These are phyloP conservation scores for Erannis defoliaria DNA, from an alignment of 2,888 invertebrate genomes.

Conservation along the genomic window DNA sequence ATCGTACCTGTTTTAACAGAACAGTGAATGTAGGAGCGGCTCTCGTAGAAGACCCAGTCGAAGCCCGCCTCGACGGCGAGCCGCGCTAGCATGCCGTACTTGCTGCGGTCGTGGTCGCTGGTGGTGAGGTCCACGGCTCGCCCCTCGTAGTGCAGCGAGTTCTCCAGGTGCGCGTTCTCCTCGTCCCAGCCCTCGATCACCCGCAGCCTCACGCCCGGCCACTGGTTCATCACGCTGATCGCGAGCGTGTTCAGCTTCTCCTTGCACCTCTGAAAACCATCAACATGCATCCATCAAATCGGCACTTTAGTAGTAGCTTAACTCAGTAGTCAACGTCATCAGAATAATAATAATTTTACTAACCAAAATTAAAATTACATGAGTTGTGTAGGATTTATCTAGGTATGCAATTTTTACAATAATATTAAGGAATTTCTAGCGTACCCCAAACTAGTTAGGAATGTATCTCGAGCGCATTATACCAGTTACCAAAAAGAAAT, in stretches of 20 bases:
- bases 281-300: background rate
- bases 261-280: conserved; percentile 94
- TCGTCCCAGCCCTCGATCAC: conserved; percentile 99
- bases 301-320: too few species aligned
- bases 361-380: too few species aligned
- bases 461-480: too few species aligned
- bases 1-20: conserved; percentile 98
- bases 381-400: too few species aligned
- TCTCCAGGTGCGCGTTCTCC: conserved; percentile 91
- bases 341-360: too few species aligned
- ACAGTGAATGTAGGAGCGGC: conserved; percentile 97
- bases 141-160: conserved; percentile 98
- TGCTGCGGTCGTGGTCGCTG: conserved; percentile 96
- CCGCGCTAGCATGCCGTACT: conserved; percentile 98
- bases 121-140: conserved; percentile 98
- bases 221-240: conserved; percentile 98
- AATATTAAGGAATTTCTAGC: too few species aligned
- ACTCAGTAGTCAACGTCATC: too few species aligned
- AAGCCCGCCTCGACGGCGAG: conserved; percentile 98
- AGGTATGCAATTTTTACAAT: too few species aligned
- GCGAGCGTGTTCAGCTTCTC: conserved; percentile 98
- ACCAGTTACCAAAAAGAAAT: too few species aligned
- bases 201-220: conserved; percentile 97
- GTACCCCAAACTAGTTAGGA: too few species aligned
- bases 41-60: conserved; percentile 99